These are phyloP conservation scores for Gari tellinella DNA, from an alignment of 2,888 invertebrate species.

Conservation along the genomic window DNA sequence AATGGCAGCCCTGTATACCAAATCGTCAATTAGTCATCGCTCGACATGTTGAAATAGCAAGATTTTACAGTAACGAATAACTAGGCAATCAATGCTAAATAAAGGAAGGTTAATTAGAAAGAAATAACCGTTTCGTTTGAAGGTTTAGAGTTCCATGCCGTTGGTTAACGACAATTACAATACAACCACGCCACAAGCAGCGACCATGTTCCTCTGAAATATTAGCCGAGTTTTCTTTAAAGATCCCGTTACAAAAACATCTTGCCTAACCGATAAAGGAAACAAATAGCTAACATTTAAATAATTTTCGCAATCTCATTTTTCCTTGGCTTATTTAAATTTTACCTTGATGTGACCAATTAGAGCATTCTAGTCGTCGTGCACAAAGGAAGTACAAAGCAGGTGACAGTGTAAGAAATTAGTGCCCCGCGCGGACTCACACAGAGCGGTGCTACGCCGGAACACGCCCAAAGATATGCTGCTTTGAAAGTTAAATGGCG, in stretches of 20 bases:
- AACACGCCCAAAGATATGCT: constrained; percentile 46
- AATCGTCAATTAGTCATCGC: too few species aligned
- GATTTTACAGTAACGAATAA: too few species aligned
- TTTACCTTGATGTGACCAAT: constrained; percentile 60
- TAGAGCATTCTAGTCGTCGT: constrained; percentile 45
- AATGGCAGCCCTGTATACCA: too few species aligned
- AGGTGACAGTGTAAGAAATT: constrained; percentile 51
- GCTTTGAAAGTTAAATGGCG: constrained; percentile 32
- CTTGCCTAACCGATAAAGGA: constrained; percentile 55
- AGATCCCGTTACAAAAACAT: constrained; percentile 41
- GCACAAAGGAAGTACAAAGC: constrained; percentile 51
- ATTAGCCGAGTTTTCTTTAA: constrained; percentile 47
- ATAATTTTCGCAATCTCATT: constrained; percentile 38
- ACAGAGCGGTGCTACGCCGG: constrained; percentile 46
- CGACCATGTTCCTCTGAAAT: constrained; percentile 39
- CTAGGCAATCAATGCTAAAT: too few species aligned
- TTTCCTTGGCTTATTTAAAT: constrained; percentile 30
- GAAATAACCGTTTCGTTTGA: too few species aligned
- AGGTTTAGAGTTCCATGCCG: too few species aligned
- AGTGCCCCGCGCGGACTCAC: constrained; percentile 30
- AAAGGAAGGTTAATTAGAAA: too few species aligned
- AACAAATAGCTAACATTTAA: constrained; percentile 51
- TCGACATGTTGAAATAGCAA: too few species aligned
- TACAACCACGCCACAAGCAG: constrained; percentile 26
- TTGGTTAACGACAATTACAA: too few species aligned